Conservation (phyloP, 2,888 invertebrate genomes). For the Portevinia maculata region DNA sequence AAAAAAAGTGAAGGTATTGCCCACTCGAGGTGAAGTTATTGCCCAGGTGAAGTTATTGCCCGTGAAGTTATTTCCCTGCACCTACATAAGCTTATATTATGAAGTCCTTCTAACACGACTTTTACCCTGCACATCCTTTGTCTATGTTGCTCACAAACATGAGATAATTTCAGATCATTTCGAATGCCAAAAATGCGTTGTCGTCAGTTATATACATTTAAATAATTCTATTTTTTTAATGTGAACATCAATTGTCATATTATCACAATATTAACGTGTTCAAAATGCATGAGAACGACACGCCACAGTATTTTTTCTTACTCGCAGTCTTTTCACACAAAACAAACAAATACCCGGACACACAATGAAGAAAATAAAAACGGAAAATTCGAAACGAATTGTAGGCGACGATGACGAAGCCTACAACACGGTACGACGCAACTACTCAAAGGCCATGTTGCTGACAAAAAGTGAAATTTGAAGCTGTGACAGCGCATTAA, state of each 20-base stretch:
- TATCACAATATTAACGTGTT: conserved; percentile 2
- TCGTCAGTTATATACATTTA: not conserved
- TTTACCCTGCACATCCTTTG: no score
- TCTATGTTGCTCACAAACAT: no score
- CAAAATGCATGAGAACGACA: conserved; percentile 19
- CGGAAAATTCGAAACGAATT: conserved; percentile 66
- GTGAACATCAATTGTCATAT: conserved; percentile 23
- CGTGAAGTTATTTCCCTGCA: no score
- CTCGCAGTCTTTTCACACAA: conserved; percentile 51
- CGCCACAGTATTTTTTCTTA: conserved; percentile 33
- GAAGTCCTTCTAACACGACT: no score
- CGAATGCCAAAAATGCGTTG: not conserved
- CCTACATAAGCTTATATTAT: not conserved
- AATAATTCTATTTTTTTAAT: conserved; percentile 18
- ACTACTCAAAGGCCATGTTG: conserved; percentile 19
- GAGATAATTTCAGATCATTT: not conserved
- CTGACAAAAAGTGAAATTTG: conserved; percentile 69
- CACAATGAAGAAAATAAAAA: conserved; percentile 25
- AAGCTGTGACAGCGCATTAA: conserved; percentile 72
- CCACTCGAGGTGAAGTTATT: no score
- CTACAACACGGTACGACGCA: conserved; percentile 14
- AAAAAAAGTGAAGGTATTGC: no score
- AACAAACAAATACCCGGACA: conserved; percentile 49
- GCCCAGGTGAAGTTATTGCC: no score
- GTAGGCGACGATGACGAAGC: conserved; percentile 57